A percentile compares a stretch with the other conserved stretches of the same genome.
Evolutionary conservation across 2,113 vertebrate species (phyloP).

Genomic region (Gracilinanus agilis): DNA sequence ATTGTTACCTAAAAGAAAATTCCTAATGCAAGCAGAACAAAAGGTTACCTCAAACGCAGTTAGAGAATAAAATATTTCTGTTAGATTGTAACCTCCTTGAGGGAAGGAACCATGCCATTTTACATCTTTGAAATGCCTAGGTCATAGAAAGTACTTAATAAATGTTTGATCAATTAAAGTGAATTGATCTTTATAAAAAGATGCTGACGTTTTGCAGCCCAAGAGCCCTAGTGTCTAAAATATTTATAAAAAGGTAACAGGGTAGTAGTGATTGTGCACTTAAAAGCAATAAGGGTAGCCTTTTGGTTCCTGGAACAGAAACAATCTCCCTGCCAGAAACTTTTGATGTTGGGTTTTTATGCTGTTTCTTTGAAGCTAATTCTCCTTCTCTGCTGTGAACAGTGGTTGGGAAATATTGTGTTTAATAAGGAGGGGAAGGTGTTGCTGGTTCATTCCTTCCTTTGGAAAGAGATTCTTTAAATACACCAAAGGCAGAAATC

Average conservation of each 20-base stretch:
- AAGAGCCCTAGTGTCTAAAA: constrained; percentile 6
- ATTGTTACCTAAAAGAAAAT: neutral
- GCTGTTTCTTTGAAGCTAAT: constrained; percentile 60
- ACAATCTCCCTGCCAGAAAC: constrained; percentile 40
- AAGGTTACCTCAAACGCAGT: neutral
- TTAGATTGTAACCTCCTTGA: neutral
- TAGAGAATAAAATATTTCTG: neutral
- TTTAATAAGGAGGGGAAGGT: constrained; percentile 35
- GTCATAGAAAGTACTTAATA: neutral
- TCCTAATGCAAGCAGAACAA: neutral
- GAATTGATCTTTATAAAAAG: constrained; percentile 16
- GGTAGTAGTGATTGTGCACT: neutral
- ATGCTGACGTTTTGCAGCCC: neutral
- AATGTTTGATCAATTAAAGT: constrained; percentile 8
- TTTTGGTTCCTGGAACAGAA: constrained; percentile 41
- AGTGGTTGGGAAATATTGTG: neutral
- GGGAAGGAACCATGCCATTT: neutral
- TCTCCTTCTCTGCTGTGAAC: constrained; percentile 37
- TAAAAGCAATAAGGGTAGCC: constrained; percentile 13
- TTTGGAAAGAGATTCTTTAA: constrained; percentile 45
- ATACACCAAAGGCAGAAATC: constrained; percentile 52
- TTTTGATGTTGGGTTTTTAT: constrained; percentile 66
- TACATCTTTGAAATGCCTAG: neutral
- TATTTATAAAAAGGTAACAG: constrained; percentile 6
- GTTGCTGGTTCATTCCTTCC: constrained; percentile 14